Evolutionary conservation across 2,888 invertebrate species (phyloP), one percentile per base, ranked within the genome.

Genomic region (Amphimallon solstitiale): DNA sequence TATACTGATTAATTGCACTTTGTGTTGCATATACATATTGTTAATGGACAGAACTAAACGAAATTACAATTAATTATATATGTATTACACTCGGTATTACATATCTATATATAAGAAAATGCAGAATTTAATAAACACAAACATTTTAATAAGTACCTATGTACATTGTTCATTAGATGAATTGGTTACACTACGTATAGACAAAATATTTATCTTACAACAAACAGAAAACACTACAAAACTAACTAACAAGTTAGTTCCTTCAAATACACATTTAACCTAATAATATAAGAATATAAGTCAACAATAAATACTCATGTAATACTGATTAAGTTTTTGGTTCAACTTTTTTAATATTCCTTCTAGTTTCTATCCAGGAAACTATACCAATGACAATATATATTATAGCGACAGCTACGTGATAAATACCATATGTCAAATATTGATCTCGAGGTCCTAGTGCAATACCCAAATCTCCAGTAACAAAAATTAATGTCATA

Each of bases 351-450:
- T 70, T 70, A 14, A 74, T 68, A 66, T 77, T 77, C 48, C 74
- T 73, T 61, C 74, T 78, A 51, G 76, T 79, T 49, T 71, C 72
- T 21, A 79, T 60, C 81, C 81, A 82, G 68, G 72, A 74, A 45
- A 73, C 65, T 17, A 81, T 56, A 12, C 83, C 84, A 70, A 87
- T 84, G 23, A 84, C 67, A 62, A 85, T 78, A 76, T 86, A 93
- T 5, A 87, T 71, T 0, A 83, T 76, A 0, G 91, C 89, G 17
- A 93, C 82, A 0, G 86, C 73, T 4, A 89, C 74, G 76, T 88
- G 92, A 74, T 91, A 90, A 2, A 86, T 84, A 19, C 92, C 92
- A 71, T 93, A 88, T 0, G 88, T 86, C 70, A 89, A 84, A 81
- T 90, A 94, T 85, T 94, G 91, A 23, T 83, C 77, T 3, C 84